These are phyloP conservation scores for Dendroctonus valens DNA, from an alignment of 1,140 invertebrate genomes.

Conservation along the genomic window DNA sequence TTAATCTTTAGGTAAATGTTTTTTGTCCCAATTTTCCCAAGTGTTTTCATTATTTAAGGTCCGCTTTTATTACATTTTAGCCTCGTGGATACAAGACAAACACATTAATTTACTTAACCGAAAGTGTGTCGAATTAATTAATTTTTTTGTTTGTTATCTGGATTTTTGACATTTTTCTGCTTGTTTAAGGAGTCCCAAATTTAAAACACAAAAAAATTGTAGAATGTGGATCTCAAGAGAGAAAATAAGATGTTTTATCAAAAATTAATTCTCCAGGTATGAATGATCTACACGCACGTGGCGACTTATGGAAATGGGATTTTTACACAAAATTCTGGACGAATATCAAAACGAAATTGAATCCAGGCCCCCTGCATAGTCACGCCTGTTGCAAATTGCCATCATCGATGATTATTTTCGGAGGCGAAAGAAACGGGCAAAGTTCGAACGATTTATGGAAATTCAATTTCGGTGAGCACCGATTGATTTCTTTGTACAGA, in stretches of 20 bases:
- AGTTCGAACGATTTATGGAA: slow-evolving; percentile 81
- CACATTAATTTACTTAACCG: too few species aligned
- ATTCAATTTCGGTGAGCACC: slow-evolving; percentile 75
- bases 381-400: slow-evolving; percentile 78
- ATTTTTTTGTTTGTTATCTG: too few species aligned
- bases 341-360: slow-evolving; percentile 63
- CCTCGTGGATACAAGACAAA: too few species aligned
- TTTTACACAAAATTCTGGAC: slow-evolving; percentile 60
- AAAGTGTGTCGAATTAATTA: background rate
- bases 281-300: slow-evolving; percentile 77
- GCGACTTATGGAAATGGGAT: slow-evolving; percentile 85
- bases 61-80: too few species aligned
- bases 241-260: background rate
- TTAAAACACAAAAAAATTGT: too few species aligned
- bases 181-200: too few species aligned
- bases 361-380: slow-evolving; percentile 76
- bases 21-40: background rate
- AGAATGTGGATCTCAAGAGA: too few species aligned
- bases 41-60: too few species aligned
- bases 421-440: slow-evolving; percentile 73
- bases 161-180: too few species aligned
- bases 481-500: background rate
- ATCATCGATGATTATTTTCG: slow-evolving; percentile 80
- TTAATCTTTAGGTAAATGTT: slow-evolving; percentile 7
- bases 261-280: slow-evolving; percentile 54